A percentile compares a stretch with the other conserved stretches of the same genome.
These are phyloP conservation scores for Microcebus tavaratra DNA, from an alignment of 2,113 vertebrate genomes.

Conservation along the genomic window DNA sequence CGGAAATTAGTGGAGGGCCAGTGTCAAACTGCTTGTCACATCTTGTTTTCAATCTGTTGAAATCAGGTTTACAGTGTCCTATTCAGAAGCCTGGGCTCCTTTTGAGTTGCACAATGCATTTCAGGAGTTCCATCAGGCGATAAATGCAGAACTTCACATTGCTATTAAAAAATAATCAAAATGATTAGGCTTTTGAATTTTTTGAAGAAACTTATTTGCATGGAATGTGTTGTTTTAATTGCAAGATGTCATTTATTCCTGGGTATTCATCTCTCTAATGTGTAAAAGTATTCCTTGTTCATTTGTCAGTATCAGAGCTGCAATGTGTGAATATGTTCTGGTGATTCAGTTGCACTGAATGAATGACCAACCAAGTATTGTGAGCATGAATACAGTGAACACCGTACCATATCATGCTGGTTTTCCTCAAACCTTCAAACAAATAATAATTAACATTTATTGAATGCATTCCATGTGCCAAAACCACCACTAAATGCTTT, in stretches of 20 bases:
- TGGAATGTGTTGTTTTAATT: conserved; percentile 83
- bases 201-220: conserved; percentile 81
- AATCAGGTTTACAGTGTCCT: conserved; percentile 88
- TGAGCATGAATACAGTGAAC: conserved; percentile 59
- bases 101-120: conserved; percentile 87
- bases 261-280: conserved; percentile 67
- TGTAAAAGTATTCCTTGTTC: conserved; percentile 75
- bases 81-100: conserved; percentile 84
- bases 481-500: conserved; percentile 34
- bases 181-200: conserved; percentile 86
- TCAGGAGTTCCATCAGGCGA: conserved; percentile 83
- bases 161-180: conserved; percentile 90
- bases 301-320: conserved; percentile 73
- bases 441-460: conserved; percentile 51
- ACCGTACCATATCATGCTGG: background rate
- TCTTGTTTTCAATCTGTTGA: conserved; percentile 91
- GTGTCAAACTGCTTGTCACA: conserved; percentile 92
- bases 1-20: conserved; percentile 89
- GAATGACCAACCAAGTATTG: conserved; percentile 63
- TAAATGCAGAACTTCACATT: conserved; percentile 84
- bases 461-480: background rate
- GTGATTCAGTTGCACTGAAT: conserved; percentile 77
- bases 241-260: conserved; percentile 67
- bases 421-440: background rate
- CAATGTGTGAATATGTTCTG: conserved; percentile 64